phyloP scores from a whole-genome alignment of 2,888 invertebrate genomes.

The Thalpophila matura region DNA sequence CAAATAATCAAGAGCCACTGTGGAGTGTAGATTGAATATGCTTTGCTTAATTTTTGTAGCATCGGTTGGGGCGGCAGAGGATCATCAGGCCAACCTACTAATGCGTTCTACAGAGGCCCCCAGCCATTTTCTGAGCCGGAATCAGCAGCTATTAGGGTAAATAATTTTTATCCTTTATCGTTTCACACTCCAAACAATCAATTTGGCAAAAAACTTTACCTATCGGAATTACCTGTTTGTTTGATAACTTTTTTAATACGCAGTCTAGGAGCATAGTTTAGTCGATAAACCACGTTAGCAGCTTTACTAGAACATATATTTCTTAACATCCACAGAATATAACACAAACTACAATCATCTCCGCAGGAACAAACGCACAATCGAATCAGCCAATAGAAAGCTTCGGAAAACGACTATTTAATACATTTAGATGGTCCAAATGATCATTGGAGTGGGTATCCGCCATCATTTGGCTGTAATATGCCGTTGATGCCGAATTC shows the following conservation, averaged over 20 bases:
- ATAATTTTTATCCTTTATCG: no score
- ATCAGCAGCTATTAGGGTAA: constrained; percentile 79
- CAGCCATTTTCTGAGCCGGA: constrained; percentile 84
- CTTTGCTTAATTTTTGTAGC: constrained; percentile 71
- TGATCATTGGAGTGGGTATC: constrained; percentile 35
- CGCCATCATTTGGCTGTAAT: constrained; percentile 78
- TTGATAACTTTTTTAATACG: no score
- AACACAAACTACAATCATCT: neutral
- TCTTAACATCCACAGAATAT: neutral
- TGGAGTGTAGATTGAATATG: no score
- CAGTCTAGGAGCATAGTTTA: no score
- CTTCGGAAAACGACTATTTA: constrained; percentile 18
- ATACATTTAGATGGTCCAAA: constrained; percentile 46
- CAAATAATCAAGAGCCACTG: no score
- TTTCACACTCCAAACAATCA: no score
- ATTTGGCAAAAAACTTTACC: no score
- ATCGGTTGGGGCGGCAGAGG: constrained; percentile 81
- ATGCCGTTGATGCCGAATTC: constrained; percentile 82
- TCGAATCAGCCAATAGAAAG: constrained; percentile 19
- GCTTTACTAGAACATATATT: neutral
- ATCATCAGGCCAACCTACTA: constrained; percentile 77
- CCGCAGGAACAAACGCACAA: neutral
- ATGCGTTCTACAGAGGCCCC: constrained; percentile 79
- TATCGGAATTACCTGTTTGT: no score
- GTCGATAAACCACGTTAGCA: no score